Evolutionary conservation across 2,797 vertebrate species (phyloP).

Genomic region (Limosa lapponica): DNA sequence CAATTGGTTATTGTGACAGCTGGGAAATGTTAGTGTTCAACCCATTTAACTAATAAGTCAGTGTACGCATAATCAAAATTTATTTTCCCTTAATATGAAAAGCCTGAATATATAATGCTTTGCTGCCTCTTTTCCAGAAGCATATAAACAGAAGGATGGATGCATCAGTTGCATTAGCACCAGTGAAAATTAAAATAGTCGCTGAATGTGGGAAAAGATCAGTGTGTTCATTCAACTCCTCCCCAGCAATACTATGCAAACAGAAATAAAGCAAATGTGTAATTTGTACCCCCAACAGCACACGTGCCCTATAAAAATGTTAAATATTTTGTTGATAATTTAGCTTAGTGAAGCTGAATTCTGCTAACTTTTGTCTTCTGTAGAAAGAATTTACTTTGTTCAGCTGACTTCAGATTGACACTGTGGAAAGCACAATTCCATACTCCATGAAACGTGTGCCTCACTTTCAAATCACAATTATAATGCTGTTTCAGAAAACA

Average conservation of each 20-base stretch:
- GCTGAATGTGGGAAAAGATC: neutral
- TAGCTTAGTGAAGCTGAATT: neutral
- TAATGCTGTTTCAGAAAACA: neutral
- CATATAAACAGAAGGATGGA: neutral
- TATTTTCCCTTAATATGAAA: slow-evolving; percentile 23
- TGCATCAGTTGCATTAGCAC: neutral
- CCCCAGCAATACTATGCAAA: neutral
- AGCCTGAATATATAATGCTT: neutral
- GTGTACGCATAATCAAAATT: neutral
- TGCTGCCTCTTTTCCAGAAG: neutral
- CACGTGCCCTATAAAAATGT: neutral
- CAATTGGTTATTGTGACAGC: neutral
- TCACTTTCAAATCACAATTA: neutral
- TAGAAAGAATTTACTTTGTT: neutral
- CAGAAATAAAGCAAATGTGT: neutral
- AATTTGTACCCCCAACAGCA: neutral
- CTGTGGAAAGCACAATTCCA: neutral
- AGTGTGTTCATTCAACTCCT: neutral
- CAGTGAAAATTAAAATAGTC: neutral
- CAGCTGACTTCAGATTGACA: neutral
- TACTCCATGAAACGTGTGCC: neutral
- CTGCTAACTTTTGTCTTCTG: neutral
- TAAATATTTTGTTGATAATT: neutral
- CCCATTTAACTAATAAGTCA: slow-evolving; percentile 26
- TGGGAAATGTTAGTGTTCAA: neutral